These are phyloP conservation scores for Hestina assimilis DNA, from an alignment of 1,140 invertebrate species.

Conservation along the genomic window DNA sequence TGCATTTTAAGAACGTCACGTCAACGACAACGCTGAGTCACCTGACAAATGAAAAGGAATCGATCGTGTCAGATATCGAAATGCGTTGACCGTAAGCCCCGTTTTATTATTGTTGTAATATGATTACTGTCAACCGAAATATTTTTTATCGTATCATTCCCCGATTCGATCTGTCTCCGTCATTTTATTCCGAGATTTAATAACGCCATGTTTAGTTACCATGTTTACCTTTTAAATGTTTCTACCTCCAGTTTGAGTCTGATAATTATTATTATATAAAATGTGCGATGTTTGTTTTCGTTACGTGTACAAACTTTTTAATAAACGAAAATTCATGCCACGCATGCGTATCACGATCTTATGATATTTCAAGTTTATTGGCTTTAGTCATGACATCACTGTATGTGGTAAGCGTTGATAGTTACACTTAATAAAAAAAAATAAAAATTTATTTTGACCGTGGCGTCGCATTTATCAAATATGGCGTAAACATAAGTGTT, in stretches of 20 bases:
- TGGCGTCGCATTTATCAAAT: slow-evolving; percentile 42
- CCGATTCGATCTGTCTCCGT: slow-evolving; percentile 16
- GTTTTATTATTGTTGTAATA: slow-evolving; percentile 70
- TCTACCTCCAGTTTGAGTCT: too few relatives aligned
- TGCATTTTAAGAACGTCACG: slow-evolving; percentile 77
- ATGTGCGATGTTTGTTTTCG: slow-evolving; percentile 38
- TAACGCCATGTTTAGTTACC: slow-evolving; percentile 6
- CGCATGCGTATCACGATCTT: slow-evolving; percentile 55
- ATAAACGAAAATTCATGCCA: slow-evolving; percentile 46
- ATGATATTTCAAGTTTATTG: slow-evolving; percentile 68
- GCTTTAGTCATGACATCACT: slow-evolving; percentile 65
- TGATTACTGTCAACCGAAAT: slow-evolving; percentile 74
- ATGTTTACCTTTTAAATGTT: too few relatives aligned
- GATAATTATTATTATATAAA: too few relatives aligned
- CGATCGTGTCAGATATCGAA: slow-evolving; percentile 68
- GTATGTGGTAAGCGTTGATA: slow-evolving; percentile 55
- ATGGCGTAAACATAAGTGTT: slow-evolving; percentile 32
- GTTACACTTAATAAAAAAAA: slow-evolving; percentile 44
- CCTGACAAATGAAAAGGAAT: slow-evolving; percentile 71
- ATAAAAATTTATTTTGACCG: slow-evolving; percentile 49
- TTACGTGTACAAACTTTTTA: slow-evolving; percentile 33
- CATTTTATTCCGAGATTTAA: slow-evolving; percentile 12
- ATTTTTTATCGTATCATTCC: slow-evolving; percentile 29
- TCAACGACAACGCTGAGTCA: slow-evolving; percentile 75
- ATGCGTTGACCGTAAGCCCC: slow-evolving; percentile 74